These are phyloP conservation scores for Malurus leucopterus DNA, from an alignment of 2,797 vertebrate genomes.

Conservation along the genomic window DNA sequence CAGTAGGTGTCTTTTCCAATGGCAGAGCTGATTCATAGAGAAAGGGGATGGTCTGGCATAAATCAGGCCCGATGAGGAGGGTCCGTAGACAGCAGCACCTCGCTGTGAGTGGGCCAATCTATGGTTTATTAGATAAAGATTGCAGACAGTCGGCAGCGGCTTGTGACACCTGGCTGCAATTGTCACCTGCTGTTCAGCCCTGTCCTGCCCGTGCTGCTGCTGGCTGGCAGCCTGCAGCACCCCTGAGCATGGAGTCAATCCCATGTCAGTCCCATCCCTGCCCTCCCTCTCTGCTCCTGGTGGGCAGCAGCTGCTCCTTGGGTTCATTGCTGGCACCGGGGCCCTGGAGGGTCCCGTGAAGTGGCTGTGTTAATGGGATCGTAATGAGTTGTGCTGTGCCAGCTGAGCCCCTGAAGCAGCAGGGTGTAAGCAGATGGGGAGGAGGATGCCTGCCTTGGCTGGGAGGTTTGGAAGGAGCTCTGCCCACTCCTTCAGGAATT, in stretches of 20 bases:
- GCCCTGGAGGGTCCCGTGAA: background rate
- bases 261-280: background rate
- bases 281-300: background rate
- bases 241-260: background rate
- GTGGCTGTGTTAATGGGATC: background rate
- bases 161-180: background rate
- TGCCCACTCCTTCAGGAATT: background rate
- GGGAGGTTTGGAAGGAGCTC: background rate
- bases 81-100: constrained; percentile 7
- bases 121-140: background rate
- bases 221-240: background rate
- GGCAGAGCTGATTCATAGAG: constrained; percentile 27
- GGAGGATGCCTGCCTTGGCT: background rate
- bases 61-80: constrained; percentile 3
- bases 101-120: background rate
- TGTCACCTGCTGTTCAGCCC: background rate
- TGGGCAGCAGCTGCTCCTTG: background rate
- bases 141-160: background rate
- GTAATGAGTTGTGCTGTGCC: background rate
- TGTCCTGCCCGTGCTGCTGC: background rate
- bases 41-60: constrained; percentile 4
- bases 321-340: background rate
- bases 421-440: background rate
- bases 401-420: constrained; percentile 1
- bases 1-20: background rate